Base-by-base conservation (phyloP, 2,113 vertebrate species). In the Hydrochoerus hydrochaeris region DNA sequence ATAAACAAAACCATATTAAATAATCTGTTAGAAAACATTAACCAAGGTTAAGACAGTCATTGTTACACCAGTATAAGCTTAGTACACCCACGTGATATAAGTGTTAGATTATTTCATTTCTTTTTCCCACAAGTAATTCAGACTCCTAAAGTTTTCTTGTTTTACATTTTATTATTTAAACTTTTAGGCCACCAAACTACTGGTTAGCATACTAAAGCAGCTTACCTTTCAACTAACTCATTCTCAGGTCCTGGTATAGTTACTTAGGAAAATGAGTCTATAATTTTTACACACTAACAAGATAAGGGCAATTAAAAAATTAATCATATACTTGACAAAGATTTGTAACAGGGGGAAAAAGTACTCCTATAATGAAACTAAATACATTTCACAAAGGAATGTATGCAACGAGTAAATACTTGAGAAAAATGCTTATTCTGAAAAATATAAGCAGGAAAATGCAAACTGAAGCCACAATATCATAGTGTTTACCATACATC, bases 211-310 rank as follows among this genome's bases (percentile, higher is more conserved):
- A 71, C 13, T 49, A 69, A 14, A 77, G 91, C 7, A 84, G 54
- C 6, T 93, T 91, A 93, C 85, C 7, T 52, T 88, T 97, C 54
- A 90, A 60, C 46, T 90, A 93, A 97, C 41, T 93, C 49, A 41
- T 52, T 44, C 84, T 11, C 26, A 80, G 88, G 20, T 93, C 58
- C 63, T 63, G n/a, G 32, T 6, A 24, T 85, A 78, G 84, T 88
- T 88, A 92, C 77, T 96, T 94, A 83, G 24, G 38, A 67, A 60
- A 95, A 20, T 86, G 44, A n/a, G 26, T 81, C 3, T 67, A 52
- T 44, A 94, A 54, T 28, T 92, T 82, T 90, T 85, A 91, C 5
- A 85, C 17, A 60, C 17, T 91, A 49, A 57, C 88, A 88, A 90
- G 67, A 52, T 90, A 88, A 88, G 57, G 17, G 77, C 58, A 96